A percentile compares a stretch with the other conserved stretches of the same genome.
phyloP scores from a whole-genome alignment of 2,888 invertebrate genomes.

The Cerastis leucographa region DNA sequence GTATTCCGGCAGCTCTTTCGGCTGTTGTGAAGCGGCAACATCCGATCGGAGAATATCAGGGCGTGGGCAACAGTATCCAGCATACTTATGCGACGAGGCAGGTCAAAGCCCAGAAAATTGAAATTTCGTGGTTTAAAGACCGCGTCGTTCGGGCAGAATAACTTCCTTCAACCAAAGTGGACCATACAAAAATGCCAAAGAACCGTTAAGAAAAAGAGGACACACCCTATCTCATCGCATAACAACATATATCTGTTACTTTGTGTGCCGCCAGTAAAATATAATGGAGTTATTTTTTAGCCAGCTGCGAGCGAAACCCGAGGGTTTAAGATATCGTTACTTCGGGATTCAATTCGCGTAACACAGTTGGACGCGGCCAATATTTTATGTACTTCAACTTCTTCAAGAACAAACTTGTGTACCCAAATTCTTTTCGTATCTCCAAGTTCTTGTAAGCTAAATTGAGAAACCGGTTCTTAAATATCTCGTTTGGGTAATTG shows the following conservation, averaged over 20 bases:
- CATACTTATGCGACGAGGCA: neutral
- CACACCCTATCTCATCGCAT: conserved; percentile 44
- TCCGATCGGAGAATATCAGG: no score
- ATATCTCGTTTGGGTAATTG: conserved; percentile 44
- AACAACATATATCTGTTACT: conserved; percentile 56
- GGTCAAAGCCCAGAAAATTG: neutral
- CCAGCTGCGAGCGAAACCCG: conserved; percentile 54
- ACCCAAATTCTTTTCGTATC: conserved; percentile 37
- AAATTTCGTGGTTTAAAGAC: neutral
- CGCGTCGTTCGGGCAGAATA: neutral
- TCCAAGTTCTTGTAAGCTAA: conserved; percentile 36
- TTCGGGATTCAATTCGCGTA: conserved; percentile 65
- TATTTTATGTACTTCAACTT: conserved; percentile 66
- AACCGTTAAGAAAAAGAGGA: conserved; percentile 21
- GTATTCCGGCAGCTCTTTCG: neutral
- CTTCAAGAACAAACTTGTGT: conserved; percentile 51
- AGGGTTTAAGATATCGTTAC: conserved; percentile 63
- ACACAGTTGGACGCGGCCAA: conserved; percentile 59
- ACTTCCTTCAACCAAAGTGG: conserved; percentile 1
- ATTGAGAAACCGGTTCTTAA: conserved; percentile 41
- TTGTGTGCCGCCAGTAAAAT: conserved; percentile 44
- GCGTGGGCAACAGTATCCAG: neutral
- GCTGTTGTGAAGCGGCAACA: neutral
- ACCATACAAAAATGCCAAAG: conserved; percentile 9
- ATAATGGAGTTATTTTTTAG: conserved; percentile 62